Percentiles rank a stretch among this genome's conserved stretches.
Evolutionary conservation across 2,797 vertebrate species (phyloP).

Genomic region (Artibeus jamaicensis): DNA sequence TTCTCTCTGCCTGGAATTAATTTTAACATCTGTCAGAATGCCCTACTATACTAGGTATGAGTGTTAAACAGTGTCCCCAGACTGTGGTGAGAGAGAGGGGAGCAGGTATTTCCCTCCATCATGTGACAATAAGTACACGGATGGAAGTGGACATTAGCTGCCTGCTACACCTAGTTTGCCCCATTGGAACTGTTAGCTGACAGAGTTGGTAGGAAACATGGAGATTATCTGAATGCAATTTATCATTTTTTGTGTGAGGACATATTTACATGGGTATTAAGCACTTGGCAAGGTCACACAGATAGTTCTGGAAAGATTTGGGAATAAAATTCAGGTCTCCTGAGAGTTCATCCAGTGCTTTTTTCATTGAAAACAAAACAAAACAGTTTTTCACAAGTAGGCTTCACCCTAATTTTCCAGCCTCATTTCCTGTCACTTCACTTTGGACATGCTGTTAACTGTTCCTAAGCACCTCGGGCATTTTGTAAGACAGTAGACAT

Average conservation of each 20-base stretch:
- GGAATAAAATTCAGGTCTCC: neutral
- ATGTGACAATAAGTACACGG: neutral
- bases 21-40: neutral
- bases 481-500: neutral
- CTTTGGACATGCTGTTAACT: neutral
- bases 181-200: neutral
- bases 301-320: neutral
- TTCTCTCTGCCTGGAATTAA: conserved; percentile 1
- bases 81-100: neutral
- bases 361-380: neutral
- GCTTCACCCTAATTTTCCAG: neutral
- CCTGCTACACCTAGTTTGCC: neutral
- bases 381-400: neutral
- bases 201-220: neutral
- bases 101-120: neutral
- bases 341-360: neutral
- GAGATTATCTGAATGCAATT: neutral
- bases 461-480: neutral
- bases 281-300: conserved; percentile 8
- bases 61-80: neutral
- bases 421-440: neutral
- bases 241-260: conserved; percentile 16
- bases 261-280: neutral
- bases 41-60: too few species aligned
- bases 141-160: too few species aligned